These are phyloP conservation scores for Cinclus cinclus DNA, from an alignment of 2,113 vertebrate species.

Conservation along the genomic window DNA sequence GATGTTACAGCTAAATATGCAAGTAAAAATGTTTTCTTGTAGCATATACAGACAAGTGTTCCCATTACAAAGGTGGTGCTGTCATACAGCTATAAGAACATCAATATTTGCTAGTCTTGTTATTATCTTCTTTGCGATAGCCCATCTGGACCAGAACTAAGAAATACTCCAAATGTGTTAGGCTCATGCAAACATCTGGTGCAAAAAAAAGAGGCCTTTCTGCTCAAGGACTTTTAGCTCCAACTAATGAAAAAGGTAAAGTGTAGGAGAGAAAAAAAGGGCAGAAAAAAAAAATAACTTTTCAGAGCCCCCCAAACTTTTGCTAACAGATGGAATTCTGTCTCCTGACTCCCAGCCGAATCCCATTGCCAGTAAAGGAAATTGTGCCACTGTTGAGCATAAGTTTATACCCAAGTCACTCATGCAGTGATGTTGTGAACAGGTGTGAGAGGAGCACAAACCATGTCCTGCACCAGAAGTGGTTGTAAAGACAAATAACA, in stretches of 20 bases:
- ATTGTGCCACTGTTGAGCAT: not conserved
- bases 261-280: not conserved
- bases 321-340: not conserved
- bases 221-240: constrained; percentile 16
- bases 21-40: not conserved
- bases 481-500: not conserved
- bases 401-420: not conserved
- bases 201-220: constrained; percentile 10
- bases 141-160: constrained; percentile 29
- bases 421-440: not conserved
- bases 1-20: not conserved
- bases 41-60: not conserved
- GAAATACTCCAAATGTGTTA: constrained; percentile 21
- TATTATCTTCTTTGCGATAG: constrained; percentile 50
- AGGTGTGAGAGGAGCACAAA: not conserved
- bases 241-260: constrained; percentile 7
- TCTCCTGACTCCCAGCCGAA: not conserved
- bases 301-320: not conserved
- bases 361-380: not conserved
- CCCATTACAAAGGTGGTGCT: constrained; percentile 28
- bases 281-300: not conserved
- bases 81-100: not conserved
- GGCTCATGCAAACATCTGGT: constrained; percentile 51
- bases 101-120: constrained; percentile 17
- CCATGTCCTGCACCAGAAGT: rapidly evolving